Conservation (phyloP, 2,113 vertebrate species). For the Gila orcuttii region DNA sequence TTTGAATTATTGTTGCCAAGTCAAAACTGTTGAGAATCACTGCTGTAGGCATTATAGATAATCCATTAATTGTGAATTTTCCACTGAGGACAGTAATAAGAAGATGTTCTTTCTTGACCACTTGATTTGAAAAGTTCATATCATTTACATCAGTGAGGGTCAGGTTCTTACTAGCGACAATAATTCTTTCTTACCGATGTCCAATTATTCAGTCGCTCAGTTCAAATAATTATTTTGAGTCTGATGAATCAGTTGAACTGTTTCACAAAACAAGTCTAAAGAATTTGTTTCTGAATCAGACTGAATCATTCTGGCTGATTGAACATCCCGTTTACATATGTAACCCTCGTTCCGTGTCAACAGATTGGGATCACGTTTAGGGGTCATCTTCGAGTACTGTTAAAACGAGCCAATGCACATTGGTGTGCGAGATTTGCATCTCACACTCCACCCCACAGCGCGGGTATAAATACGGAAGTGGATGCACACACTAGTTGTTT, state of each 20-base stretch:
- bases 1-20: background rate
- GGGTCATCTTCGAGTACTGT: too few relatives aligned
- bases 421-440: too few relatives aligned
- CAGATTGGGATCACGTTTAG: too few relatives aligned
- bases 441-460: too few relatives aligned
- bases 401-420: too few relatives aligned
- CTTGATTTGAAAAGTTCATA: background rate
- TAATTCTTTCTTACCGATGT: background rate
- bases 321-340: too few relatives aligned
- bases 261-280: background rate
- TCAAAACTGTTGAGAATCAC: background rate
- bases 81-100: background rate
- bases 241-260: background rate
- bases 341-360: too few relatives aligned
- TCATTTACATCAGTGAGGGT: background rate
- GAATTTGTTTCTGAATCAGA: background rate
- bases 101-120: background rate
- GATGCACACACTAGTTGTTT: too few relatives aligned
- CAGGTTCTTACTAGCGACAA: background rate
- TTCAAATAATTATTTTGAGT: background rate
- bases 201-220: background rate
- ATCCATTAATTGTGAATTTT: background rate
- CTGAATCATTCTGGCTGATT: background rate
- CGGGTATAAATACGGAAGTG: too few relatives aligned
- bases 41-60: background rate